A percentile compares a stretch with the other conserved stretches of the same genome.
Conservation (phyloP, 2,888 invertebrate species). For the Apodemia hepburni region DNA sequence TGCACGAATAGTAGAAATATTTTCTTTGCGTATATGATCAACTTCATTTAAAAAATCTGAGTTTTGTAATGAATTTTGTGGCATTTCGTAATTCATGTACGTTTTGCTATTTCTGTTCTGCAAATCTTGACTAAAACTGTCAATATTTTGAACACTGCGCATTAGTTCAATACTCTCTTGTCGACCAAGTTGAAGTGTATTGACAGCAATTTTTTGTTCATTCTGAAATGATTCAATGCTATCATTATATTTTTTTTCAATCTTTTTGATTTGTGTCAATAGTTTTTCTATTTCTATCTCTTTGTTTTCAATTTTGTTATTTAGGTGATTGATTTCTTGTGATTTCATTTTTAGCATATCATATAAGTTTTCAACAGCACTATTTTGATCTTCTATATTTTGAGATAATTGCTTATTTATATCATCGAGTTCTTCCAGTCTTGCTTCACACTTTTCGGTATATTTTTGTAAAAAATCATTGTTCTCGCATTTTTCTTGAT, state of each 20-base stretch:
- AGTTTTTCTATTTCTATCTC: constrained; percentile 44
- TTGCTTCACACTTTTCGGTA: constrained; percentile 42
- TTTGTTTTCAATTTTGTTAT: constrained; percentile 44
- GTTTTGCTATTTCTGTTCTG: constrained; percentile 34
- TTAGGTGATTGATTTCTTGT: constrained; percentile 47
- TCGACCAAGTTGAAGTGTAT: constrained; percentile 45
- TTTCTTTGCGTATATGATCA: constrained; percentile 44
- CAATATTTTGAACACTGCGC: constrained; percentile 46
- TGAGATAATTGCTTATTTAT: constrained; percentile 42
- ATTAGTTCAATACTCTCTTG: constrained; percentile 56
- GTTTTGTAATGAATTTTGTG: background rate
- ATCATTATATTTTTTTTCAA: constrained; percentile 41
- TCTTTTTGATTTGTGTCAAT: constrained; percentile 40
- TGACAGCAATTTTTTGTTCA: constrained; percentile 46
- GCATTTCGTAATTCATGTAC: background rate
- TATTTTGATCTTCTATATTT: constrained; percentile 46
- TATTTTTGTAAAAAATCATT: constrained; percentile 54
- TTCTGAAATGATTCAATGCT: constrained; percentile 42
- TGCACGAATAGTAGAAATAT: constrained; percentile 41
- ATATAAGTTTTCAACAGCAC: constrained; percentile 48
- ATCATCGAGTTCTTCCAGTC: constrained; percentile 42
- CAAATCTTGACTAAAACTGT: constrained; percentile 33
- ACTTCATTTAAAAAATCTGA: constrained; percentile 45
- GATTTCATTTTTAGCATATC: constrained; percentile 48
- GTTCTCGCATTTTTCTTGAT: constrained; percentile 48